phyloP scores from a whole-genome alignment of 2,888 invertebrate species.

The Helobdella robusta region DNA sequence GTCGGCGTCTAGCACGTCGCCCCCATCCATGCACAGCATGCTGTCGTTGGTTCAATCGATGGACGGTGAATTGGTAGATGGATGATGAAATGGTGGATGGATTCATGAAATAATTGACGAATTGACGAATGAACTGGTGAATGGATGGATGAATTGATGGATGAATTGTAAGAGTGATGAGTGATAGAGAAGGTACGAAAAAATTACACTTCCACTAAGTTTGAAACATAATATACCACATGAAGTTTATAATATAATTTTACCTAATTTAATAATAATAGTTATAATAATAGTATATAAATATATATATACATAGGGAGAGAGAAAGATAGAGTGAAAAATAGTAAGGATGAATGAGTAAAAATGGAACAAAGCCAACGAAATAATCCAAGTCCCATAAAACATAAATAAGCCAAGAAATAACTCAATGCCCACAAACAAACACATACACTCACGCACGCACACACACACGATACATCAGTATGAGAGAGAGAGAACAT shows the following conservation, averaged over 20 bases:
- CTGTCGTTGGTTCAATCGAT: conserved; percentile 34
- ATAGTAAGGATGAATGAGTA: not conserved
- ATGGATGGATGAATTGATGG: no score
- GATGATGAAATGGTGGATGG: not conserved
- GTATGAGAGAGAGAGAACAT: no score
- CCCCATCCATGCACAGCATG: conserved; percentile 45
- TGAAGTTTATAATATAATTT: not conserved
- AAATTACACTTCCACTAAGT: no score
- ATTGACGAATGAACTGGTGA: no score
- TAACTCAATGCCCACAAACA: not conserved
- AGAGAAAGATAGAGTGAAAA: not conserved
- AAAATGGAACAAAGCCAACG: not conserved
- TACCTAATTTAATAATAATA: not conserved
- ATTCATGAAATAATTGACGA: not conserved
- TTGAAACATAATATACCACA: no score
- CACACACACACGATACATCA: not conserved
- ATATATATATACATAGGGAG: no score
- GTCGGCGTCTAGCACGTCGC: conserved; percentile 34
- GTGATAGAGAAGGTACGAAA: no score
- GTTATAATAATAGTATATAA: not conserved
- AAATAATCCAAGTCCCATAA: not conserved
- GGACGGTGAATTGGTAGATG: not conserved
- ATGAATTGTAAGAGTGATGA: no score
- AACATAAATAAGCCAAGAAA: not conserved
- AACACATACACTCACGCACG: not conserved